Evolutionary conservation across 2,113 vertebrate species (phyloP).

Genomic region (Etia nguti): DNA sequence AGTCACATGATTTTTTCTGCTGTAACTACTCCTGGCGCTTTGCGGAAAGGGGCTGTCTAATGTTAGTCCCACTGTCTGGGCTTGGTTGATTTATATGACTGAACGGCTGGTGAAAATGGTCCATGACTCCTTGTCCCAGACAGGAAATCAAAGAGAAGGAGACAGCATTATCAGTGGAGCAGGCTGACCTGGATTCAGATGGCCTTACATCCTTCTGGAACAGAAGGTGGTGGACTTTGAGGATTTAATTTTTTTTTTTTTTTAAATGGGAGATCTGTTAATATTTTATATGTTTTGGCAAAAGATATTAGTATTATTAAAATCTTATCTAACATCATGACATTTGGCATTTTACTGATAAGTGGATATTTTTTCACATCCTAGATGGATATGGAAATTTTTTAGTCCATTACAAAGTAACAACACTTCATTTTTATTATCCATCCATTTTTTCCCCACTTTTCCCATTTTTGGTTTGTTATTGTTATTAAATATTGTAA

Average conservation of each 20-base stretch:
- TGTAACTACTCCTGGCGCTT: slow-evolving; percentile 68
- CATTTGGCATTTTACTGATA: not conserved
- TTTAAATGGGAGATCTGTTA: not conserved
- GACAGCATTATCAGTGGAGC: slow-evolving; percentile 55
- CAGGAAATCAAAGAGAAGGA: slow-evolving; percentile 59
- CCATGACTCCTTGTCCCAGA: slow-evolving; percentile 45
- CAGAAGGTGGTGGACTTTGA: not conserved
- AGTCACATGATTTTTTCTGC: slow-evolving; percentile 51
- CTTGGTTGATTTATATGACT: slow-evolving; percentile 56
- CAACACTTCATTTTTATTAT: not conserved
- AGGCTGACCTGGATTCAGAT: slow-evolving; percentile 51
- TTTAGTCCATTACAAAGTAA: not conserved
- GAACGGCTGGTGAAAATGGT: slow-evolving; percentile 53
- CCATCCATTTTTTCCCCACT: fast-evolving
- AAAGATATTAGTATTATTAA: fast-evolving
- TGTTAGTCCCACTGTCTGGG: slow-evolving; percentile 12
- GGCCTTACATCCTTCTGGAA: not conserved
- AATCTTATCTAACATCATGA: not conserved
- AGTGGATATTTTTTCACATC: not conserved
- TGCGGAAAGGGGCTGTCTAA: slow-evolving; percentile 35
- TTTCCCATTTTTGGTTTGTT: not conserved
- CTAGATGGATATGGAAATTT: not conserved
- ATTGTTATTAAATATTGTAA: not conserved
- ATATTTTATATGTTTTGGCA: not conserved
- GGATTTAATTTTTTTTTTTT: too few species aligned